A percentile compares a stretch with the other conserved stretches of the same genome.
Conservation (phyloP, 2,888 invertebrate genomes). For the Coelogynopora nodosa region DNA sequence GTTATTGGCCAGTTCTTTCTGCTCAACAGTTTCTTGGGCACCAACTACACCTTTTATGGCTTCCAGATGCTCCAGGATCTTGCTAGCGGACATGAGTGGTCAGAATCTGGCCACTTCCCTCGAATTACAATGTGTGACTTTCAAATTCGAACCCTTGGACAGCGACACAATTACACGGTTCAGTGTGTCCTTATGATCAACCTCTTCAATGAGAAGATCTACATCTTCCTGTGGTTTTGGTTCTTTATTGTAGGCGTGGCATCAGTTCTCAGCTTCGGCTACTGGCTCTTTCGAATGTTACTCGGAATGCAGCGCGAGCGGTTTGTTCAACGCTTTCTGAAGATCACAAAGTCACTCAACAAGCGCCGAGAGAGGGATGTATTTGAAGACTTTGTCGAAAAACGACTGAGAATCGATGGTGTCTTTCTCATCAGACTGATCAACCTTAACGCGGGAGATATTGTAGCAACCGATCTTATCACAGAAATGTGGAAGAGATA, state of each 20-base stretch:
- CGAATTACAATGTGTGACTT: slow-evolving; percentile 60
- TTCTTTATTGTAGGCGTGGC: slow-evolving; percentile 33
- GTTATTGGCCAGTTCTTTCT: slow-evolving; percentile 63
- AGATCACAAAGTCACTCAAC: background rate
- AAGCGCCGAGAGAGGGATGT: background rate
- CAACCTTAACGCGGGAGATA: background rate
- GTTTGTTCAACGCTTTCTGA: background rate
- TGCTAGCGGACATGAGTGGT: slow-evolving; percentile 58
- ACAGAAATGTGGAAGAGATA: slow-evolving; percentile 1
- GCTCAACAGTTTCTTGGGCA: slow-evolving; percentile 63
- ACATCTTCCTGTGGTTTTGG: slow-evolving; percentile 44
- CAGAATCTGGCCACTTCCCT: slow-evolving; percentile 56
- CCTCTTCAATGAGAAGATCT: slow-evolving; percentile 52
- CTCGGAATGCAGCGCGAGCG: background rate
- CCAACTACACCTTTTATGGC: slow-evolving; percentile 60
- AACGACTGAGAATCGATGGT: background rate
- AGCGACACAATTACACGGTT: slow-evolving; percentile 51
- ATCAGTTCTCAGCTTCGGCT: slow-evolving; percentile 32
- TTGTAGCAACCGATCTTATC: background rate
- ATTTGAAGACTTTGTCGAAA: background rate
- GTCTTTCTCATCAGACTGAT: slow-evolving; percentile 4
- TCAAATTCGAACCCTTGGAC: slow-evolving; percentile 56
- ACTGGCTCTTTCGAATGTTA: slow-evolving; percentile 38
- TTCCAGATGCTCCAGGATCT: slow-evolving; percentile 63
- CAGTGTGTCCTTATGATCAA: slow-evolving; percentile 53